Evolutionary conservation across 2,797 vertebrate species (phyloP), one percentile per base, ranked within the genome.

Genomic region (Pyrocephalus nanus): DNA sequence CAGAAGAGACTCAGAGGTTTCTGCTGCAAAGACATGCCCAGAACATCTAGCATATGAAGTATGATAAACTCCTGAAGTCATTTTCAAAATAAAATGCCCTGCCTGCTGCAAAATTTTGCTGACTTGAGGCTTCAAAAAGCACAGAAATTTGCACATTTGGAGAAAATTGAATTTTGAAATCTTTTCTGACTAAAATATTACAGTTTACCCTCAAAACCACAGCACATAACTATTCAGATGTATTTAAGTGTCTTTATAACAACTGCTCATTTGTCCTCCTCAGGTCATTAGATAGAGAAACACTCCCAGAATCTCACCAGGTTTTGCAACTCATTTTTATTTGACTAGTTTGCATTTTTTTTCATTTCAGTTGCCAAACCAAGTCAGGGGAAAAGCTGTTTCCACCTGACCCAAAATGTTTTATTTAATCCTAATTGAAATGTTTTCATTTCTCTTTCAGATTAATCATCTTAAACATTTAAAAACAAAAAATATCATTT

Each of bases 401-500:
- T 94, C 90, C 77, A 96, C 94, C 93, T 95, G 94, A 96, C 96
- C 94, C 75, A 95, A 95, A 97, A 88, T 93, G 78, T 91, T 96
- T 92, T 92, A 87, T 95, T 94, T 87, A 89, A 93, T 79, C 71
- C 72, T 93, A 94, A 95, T 65, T 96, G 93, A 94, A 96, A 95
- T 96, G 93, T 96, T 96, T 96, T 95, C 92, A 71, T 91, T 89
- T 92, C 51, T 94, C 77, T 89, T 91, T 93, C 94, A 93, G 74
- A 94, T 96, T 95, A 95, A 96, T 96, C 90, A 95, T 94, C 86
- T 94, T 95, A 93, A 95, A 93, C 72, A 95, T 92, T 78, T 92
- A 95, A 93, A 93, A 94, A 85, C 94, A 95, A 95, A 93, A 95
- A 94, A 83, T 57, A 88, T 61, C 48, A 91, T 83, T 95, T 96